phyloP scores from a whole-genome alignment of 2,888 invertebrate species.

The Lepeophtheirus nordmannii region DNA sequence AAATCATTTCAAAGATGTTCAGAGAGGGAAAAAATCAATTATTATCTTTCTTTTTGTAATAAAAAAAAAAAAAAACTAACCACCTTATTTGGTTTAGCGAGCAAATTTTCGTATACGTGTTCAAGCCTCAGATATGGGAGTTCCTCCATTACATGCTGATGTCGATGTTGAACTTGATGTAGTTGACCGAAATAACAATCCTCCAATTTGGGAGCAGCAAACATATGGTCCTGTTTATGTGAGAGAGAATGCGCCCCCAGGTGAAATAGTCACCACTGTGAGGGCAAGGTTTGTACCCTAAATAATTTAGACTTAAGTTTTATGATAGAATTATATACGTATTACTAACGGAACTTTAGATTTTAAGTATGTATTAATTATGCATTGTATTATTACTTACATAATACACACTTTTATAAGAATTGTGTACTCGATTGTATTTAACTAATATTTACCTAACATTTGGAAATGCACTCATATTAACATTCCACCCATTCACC shows the following conservation, averaged over 20 bases:
- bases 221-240: conserved; percentile 94
- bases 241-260: conserved; percentile 97
- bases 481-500: conserved; percentile 25
- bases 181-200: conserved; percentile 94
- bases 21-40: no score
- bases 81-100: conserved; percentile 47
- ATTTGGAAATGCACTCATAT: conserved; percentile 25
- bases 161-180: conserved; percentile 96
- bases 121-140: conserved; percentile 88
- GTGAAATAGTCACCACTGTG: conserved; percentile 93
- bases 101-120: conserved; percentile 91
- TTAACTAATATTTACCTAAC: not conserved
- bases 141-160: conserved; percentile 77
- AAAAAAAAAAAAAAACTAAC: not conserved
- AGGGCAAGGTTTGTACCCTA: conserved; percentile 60
- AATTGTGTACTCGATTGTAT: no score
- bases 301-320: conserved; percentile 27
- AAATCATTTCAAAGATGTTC: no score
- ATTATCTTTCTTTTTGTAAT: not conserved
- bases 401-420: no score
- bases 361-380: not conserved
- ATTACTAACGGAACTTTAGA: conserved; percentile 30
- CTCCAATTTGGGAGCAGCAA: conserved; percentile 85
- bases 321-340: conserved; percentile 27
- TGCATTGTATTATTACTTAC: not conserved